Percentiles rank a stretch among this genome's conserved stretches.
These are phyloP conservation scores for Lomographa bimaculata DNA, from an alignment of 2,888 invertebrate species.

Conservation along the genomic window DNA sequence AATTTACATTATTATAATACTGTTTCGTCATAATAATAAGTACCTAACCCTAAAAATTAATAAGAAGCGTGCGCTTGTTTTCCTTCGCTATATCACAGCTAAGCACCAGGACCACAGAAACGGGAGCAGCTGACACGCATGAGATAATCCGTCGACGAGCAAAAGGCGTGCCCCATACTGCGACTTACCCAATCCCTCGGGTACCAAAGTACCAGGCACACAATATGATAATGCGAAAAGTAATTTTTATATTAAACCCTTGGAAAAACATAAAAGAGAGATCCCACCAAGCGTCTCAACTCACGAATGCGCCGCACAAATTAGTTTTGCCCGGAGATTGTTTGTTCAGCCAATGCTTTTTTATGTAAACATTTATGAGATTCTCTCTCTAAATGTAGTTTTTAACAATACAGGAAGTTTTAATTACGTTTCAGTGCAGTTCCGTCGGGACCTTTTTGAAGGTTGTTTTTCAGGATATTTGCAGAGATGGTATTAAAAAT, in stretches of 20 bases:
- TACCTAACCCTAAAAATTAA: slow-evolving; percentile 6
- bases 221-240: slow-evolving; percentile 77
- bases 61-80: slow-evolving; percentile 8
- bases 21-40: too few species aligned
- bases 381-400: slow-evolving; percentile 44
- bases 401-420: slow-evolving; percentile 30
- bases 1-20: too few species aligned
- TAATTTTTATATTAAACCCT: slow-evolving; percentile 81
- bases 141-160: slow-evolving; percentile 67
- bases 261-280: slow-evolving; percentile 77
- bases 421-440: slow-evolving; percentile 40
- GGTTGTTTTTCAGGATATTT: slow-evolving; percentile 39
- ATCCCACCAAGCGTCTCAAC: slow-evolving; percentile 51
- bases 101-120: slow-evolving; percentile 54
- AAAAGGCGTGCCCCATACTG: slow-evolving; percentile 59
- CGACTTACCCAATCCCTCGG: slow-evolving; percentile 55
- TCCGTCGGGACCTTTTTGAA: slow-evolving; percentile 11
- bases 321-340: slow-evolving; percentile 79
- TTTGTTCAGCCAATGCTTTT: slow-evolving; percentile 65
- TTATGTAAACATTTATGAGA: slow-evolving; percentile 74
- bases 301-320: slow-evolving; percentile 73
- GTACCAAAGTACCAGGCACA: slow-evolving; percentile 60
- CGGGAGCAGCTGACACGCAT: slow-evolving; percentile 72
- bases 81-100: slow-evolving; percentile 36
- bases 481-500: slow-evolving; percentile 58